phyloP scores from a whole-genome alignment of 2,113 vertebrate species.

The Pelodiscus sinensis region DNA sequence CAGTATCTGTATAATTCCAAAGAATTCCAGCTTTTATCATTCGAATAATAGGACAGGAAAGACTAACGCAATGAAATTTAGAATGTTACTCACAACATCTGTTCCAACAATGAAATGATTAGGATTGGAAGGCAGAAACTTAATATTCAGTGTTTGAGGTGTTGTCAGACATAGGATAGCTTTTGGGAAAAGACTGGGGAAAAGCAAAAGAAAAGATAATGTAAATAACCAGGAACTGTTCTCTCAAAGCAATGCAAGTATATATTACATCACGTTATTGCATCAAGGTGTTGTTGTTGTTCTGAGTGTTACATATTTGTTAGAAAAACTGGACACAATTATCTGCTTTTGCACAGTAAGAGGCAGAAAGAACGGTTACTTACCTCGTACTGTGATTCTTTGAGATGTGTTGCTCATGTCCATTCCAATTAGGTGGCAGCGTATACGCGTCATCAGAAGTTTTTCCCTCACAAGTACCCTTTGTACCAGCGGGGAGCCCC shows the following conservation, averaged over 20 bases:
- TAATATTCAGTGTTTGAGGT: slow-evolving; percentile 80
- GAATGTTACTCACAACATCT: slow-evolving; percentile 83
- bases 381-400: no score
- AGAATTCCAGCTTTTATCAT: not conserved
- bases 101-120: slow-evolving; percentile 92
- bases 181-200: slow-evolving; percentile 75
- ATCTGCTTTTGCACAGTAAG: not conserved
- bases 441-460: no score
- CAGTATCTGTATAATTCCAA: not conserved
- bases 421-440: no score
- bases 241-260: not conserved
- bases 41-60: not conserved
- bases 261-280: not conserved
- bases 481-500: no score
- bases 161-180: slow-evolving; percentile 61
- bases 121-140: slow-evolving; percentile 89
- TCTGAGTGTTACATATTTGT: not conserved
- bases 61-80: not conserved
- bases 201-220: slow-evolving; percentile 15
- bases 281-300: not conserved
- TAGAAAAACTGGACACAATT: not conserved
- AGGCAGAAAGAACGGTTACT: no score
- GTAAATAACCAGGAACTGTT: not conserved
- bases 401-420: no score
- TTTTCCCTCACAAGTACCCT: no score